Evolutionary conservation across 2,113 vertebrate genomes (phyloP).

Genomic region (Fregetta grallaria): DNA sequence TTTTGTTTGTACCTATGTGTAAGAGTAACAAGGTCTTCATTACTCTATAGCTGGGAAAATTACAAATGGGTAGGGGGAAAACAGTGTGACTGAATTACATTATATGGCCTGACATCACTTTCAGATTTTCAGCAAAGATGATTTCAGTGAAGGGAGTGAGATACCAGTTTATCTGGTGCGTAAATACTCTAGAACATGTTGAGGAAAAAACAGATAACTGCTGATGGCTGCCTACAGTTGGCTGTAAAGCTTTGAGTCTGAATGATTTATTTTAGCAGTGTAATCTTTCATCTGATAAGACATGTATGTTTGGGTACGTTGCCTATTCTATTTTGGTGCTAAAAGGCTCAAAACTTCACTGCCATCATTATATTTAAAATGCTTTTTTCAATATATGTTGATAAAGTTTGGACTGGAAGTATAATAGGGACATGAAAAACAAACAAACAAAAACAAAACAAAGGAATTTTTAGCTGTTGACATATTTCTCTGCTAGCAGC

Average conservation of each 20-base stretch:
- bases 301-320: not conserved
- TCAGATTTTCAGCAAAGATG: not conserved
- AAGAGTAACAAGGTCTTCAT: not conserved
- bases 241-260: not conserved
- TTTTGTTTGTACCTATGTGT: not conserved
- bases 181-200: not conserved
- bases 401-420: not conserved
- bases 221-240: not conserved
- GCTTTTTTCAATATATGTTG: not conserved
- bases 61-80: not conserved
- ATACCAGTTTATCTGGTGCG: not conserved
- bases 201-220: not conserved
- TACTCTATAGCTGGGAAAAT: not conserved
- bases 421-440: not conserved
- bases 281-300: not conserved
- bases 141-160: not conserved
- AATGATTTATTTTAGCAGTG: not conserved
- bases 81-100: not conserved
- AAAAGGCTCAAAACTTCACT: not conserved
- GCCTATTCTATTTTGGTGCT: not conserved
- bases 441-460: not conserved
- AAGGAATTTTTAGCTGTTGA: not conserved
- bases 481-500: not conserved
- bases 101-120: not conserved
- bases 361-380: not conserved